A percentile compares a stretch with the other conserved stretches of the same genome.
These are phyloP conservation scores for Ginglymostoma cirratum DNA, from an alignment of 2,113 vertebrate genomes.

Conservation along the genomic window DNA sequence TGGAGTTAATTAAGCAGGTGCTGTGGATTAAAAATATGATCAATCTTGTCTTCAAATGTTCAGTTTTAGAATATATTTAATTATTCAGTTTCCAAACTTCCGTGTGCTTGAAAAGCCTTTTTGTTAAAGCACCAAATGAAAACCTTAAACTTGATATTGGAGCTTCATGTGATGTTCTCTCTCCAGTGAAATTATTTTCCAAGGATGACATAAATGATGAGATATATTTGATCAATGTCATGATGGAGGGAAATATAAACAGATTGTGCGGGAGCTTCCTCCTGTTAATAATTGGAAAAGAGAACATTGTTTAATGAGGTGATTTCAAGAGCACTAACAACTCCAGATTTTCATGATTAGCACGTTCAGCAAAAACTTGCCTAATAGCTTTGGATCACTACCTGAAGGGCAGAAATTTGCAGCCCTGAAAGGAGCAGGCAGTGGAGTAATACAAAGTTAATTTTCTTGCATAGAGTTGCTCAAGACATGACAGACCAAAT, in stretches of 20 bases:
- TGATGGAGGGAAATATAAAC: background rate
- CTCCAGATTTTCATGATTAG: background rate
- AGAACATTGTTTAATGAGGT: background rate
- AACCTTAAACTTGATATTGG: background rate
- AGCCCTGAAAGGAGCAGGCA: background rate
- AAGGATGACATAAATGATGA: background rate
- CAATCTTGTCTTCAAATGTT: background rate
- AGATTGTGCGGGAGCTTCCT: background rate
- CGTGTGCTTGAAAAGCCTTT: background rate
- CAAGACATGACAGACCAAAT: background rate
- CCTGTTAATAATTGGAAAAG: background rate
- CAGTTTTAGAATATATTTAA: constrained; percentile 5
- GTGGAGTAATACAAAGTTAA: background rate
- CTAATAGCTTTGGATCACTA: background rate
- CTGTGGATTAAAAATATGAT: background rate
- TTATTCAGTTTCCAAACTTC: background rate
- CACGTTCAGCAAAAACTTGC: background rate
- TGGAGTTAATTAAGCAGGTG: background rate
- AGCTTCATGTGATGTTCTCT: background rate
- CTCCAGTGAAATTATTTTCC: background rate
- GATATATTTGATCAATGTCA: background rate
- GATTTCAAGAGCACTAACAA: background rate
- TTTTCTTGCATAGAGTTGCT: background rate
- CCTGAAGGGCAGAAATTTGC: background rate
- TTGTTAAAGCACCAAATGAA: background rate